Evolutionary conservation across 2,797 vertebrate species (phyloP), one percentile per base, ranked within the genome.

Genomic region (Antennarius maculatus): DNA sequence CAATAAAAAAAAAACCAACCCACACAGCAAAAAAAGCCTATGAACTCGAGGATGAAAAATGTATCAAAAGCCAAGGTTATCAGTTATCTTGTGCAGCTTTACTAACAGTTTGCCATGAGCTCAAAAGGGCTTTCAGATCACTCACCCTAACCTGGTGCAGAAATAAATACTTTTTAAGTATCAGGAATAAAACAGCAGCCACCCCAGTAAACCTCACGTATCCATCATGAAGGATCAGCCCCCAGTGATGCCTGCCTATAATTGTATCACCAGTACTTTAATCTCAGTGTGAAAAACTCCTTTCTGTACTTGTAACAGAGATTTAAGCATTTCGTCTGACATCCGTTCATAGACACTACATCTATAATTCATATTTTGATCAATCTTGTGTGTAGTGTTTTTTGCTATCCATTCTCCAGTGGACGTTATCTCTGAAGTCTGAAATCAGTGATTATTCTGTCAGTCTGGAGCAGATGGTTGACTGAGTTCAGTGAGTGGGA

Each of bases 401-500:
- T 78, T 80, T 34, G 52, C 72, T 53, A 83, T 80, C 67, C 74
- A 16, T 61, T 76, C 71, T 81, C 78, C 50, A 62, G 71, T 70
- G 62, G 23, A 60, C 64, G 54, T 15, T 54, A 66, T 65, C 67
- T 76, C 68, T 66, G 65, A 79, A 65, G 69, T 74, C 55, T 79
- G 77, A 76, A 83, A 77, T 86, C 70, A 69, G 64, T 77, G 63
- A 80, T 81, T 79, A 74, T 77, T 74, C 54, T 63, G 67, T 79
- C 80, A 79, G 56, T 75, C 70, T 71, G 57, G 43, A 69, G 62
- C 68, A 72, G 37, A 58, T 31, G 54, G 29, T 66, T 74, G 54
- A 60, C 52, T 54, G 61, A 52, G 17, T 62, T 63, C 2, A 37
- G 31, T 41, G 39, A 34, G 27, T 49, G n/a, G 8, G 23, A 23